Evolutionary conservation across 2,888 invertebrate species (phyloP), one percentile per base, ranked within the genome.

Genomic region (Apotomis capreana): DNA sequence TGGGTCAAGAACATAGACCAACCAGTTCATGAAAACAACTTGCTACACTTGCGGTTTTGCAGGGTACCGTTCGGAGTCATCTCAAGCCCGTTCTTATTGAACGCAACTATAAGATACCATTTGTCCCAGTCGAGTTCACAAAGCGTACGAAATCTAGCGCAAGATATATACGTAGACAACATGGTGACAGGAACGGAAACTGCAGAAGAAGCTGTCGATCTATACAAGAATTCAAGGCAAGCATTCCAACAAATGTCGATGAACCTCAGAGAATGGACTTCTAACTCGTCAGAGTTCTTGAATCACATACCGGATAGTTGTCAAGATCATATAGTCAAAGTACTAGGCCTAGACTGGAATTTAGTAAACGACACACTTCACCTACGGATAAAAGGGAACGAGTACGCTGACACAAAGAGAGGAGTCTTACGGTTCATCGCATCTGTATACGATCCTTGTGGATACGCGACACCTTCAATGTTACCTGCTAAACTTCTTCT

Each of bases 101-200:
- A 60, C 13, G 59, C 59, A 1, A 75, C 76, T 0, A 60, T 78
- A 0, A 62, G 52, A 46, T 46, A 76, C 54, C 76, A 78, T 44
- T 9, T 57, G 10, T 57, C 36, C 3, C 26, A 57, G 26, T 36
- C 26, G 2, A 57, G 36, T 9, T 12, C 5, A 12, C 44, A 60
- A 8, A 40, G 6, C 13, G 9, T 44, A 44, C 59, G 12, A n/a
- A 40, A 5, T 2, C 12, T 76, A 8, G 59, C 59, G 3, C 40
- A 60, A 1, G 13, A 60, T 9, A 60, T 60, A n/a, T 44, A 60
- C 13, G 59, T n/a, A n/a, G n/a, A n/a, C n/a, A n/a, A n/a, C n/a
- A n/a, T n/a, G n/a, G n/a, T n/a, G n/a, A n/a, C n/a, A n/a, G n/a
- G n/a, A n/a, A n/a, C n/a, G n/a, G n/a, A n/a, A n/a, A n/a, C n/a